Conservation (phyloP, 1,140 invertebrate genomes). For the Semibalanus balanoides region DNA sequence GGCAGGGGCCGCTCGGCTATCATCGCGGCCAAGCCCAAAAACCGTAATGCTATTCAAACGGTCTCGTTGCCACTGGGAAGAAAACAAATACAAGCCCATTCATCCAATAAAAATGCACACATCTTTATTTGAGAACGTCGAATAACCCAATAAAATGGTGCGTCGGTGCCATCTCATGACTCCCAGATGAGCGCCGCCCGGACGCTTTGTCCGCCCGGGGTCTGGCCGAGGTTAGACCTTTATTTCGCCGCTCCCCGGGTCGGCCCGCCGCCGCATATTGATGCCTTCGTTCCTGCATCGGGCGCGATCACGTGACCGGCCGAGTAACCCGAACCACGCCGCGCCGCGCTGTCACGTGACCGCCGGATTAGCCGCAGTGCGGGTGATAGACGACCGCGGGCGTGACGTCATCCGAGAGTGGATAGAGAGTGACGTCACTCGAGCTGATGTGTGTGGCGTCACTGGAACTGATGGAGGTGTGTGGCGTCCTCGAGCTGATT, state of each 20-base stretch:
- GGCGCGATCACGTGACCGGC: background rate
- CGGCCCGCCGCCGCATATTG: background rate
- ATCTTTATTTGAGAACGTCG: background rate
- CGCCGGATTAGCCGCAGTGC: background rate
- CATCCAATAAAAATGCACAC: background rate
- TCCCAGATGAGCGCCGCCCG: background rate
- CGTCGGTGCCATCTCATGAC: background rate
- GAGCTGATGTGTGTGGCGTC: no score
- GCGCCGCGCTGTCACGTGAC: background rate
- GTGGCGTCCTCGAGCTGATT: no score
- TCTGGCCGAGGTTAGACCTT: background rate
- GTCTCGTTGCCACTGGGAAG: background rate
- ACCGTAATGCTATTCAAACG: background rate
- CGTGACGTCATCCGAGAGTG: background rate
- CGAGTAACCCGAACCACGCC: background rate
- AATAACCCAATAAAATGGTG: slow-evolving; percentile 2
- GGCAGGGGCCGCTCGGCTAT: background rate
- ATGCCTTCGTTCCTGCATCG: background rate
- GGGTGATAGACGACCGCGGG: background rate
- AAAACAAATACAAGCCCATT: background rate
- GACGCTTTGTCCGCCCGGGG: background rate
- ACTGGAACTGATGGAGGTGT: no score
- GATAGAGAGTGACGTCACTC: no score
- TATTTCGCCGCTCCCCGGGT: background rate
- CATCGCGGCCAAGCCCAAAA: background rate